These are phyloP conservation scores for Dorcus parallelipipedus DNA, from an alignment of 2,888 invertebrate species.

Conservation along the genomic window DNA sequence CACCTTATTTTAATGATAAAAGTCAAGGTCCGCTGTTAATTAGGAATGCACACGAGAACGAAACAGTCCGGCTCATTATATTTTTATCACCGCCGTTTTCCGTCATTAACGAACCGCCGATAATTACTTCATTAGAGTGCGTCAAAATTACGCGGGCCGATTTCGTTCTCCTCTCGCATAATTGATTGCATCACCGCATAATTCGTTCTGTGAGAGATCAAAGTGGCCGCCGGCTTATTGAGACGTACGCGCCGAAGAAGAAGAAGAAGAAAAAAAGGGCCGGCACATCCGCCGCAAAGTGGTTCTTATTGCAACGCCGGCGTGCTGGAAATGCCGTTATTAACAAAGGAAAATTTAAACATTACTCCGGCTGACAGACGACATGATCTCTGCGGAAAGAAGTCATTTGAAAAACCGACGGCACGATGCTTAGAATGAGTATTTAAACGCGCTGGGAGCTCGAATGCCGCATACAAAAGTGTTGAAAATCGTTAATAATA, in stretches of 20 bases:
- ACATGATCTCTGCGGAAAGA: neutral
- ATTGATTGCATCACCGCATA: slow-evolving; percentile 34
- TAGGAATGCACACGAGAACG: no score
- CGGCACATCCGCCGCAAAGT: no score
- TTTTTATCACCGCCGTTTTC: no score
- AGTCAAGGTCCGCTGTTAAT: no score
- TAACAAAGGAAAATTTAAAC: neutral
- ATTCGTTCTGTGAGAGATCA: slow-evolving; percentile 36
- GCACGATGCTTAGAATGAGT: neutral
- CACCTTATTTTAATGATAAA: slow-evolving; percentile 20
- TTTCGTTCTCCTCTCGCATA: no score
- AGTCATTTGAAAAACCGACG: slow-evolving; percentile 1
- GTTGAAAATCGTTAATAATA: no score
- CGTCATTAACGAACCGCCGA: slow-evolving; percentile 1
- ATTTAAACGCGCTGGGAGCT: no score
- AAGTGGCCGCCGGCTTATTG: slow-evolving; percentile 35
- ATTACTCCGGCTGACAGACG: neutral
- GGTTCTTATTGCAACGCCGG: no score
- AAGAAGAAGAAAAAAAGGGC: slow-evolving; percentile 10
- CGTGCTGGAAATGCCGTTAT: no score
- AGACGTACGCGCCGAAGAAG: slow-evolving; percentile 35
- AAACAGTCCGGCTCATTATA: no score
- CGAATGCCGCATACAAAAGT: no score
- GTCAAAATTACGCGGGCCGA: slow-evolving; percentile 9
- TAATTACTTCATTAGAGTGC: slow-evolving; percentile 17